A percentile compares a stretch with the other conserved stretches of the same genome.
phyloP scores from a whole-genome alignment of 2,888 invertebrate species.

The Drosophila helvetica region DNA sequence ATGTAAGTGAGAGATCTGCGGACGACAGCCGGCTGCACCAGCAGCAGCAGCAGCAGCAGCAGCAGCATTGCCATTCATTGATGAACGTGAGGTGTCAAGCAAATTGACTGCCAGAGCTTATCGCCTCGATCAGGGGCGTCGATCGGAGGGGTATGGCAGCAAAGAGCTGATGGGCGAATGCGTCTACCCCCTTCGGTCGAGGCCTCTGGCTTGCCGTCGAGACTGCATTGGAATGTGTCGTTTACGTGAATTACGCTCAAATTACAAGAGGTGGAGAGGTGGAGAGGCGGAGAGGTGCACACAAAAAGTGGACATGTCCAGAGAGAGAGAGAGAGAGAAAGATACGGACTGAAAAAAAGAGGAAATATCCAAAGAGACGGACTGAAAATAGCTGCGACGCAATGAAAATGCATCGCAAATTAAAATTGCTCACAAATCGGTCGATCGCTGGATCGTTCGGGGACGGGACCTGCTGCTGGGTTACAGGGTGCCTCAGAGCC shows the following conservation, averaged over 20 bases:
- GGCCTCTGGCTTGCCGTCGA: constrained; percentile 37
- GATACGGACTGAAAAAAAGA: background rate
- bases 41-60: constrained; percentile 51
- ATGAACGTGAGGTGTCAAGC: constrained; percentile 83
- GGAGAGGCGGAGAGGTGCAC: constrained; percentile 30
- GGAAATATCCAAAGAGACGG: constrained; percentile 21
- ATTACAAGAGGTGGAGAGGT: constrained; percentile 59
- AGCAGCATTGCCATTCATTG: constrained; percentile 73
- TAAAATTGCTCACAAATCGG: constrained; percentile 74
- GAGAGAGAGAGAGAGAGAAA: constrained; percentile 20
- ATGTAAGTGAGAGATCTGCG: constrained; percentile 43
- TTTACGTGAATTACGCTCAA: constrained; percentile 81
- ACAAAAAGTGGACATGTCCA: constrained; percentile 17
- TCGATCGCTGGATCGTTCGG: background rate
- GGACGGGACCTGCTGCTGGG: constrained; percentile 1
- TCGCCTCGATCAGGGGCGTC: constrained; percentile 53
- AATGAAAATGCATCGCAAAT: constrained; percentile 78
- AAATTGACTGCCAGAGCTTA: constrained; percentile 78
- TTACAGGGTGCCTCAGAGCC: constrained; percentile 48
- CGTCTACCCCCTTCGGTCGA: background rate
- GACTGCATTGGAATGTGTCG: constrained; percentile 65
- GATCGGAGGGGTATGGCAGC: background rate
- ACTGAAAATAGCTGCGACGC: constrained; percentile 77
- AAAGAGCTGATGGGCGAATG: background rate
- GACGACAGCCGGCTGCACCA: constrained; percentile 20